These are phyloP conservation scores for Saturnia japonica DNA, from an alignment of 2,888 invertebrate genomes.

Conservation along the genomic window DNA sequence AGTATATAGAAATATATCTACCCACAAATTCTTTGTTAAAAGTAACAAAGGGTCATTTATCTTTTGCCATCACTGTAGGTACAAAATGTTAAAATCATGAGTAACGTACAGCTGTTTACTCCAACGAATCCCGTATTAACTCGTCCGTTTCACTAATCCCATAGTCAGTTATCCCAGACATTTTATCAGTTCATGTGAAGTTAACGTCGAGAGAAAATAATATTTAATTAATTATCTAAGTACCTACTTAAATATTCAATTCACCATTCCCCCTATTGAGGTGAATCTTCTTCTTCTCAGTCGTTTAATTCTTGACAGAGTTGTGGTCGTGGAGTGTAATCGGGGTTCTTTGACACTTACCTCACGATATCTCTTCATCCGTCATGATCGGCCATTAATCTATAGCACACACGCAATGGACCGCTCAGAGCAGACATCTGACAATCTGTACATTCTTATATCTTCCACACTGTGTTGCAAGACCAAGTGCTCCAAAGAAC, in stretches of 20 bases:
- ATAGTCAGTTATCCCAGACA: conserved; percentile 23
- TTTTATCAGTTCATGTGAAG: conserved; percentile 36
- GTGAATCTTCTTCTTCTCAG: not conserved
- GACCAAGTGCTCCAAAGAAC: too few species aligned
- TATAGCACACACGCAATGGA: too few species aligned
- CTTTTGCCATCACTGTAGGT: not conserved
- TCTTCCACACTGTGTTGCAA: too few species aligned
- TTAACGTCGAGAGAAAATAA: conserved; percentile 30
- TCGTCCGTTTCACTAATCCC: conserved; percentile 29
- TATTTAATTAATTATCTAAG: not conserved
- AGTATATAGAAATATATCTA: not conserved
- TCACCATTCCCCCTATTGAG: not conserved
- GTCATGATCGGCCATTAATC: too few species aligned
- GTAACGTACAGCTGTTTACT: conserved; percentile 12
- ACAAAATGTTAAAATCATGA: too few species aligned
- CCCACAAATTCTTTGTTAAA: not conserved
- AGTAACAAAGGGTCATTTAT: not conserved
- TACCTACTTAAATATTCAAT: too few species aligned
- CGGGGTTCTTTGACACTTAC: too few species aligned
- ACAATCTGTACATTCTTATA: too few species aligned
- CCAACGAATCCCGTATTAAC: conserved; percentile 27
- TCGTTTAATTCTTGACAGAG: too few species aligned
- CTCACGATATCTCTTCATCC: too few species aligned
- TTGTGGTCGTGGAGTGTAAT: too few species aligned
- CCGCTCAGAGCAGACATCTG: too few species aligned